phyloP scores from a whole-genome alignment of 2,888 invertebrate species.

The Drosophila nigricruria region DNA sequence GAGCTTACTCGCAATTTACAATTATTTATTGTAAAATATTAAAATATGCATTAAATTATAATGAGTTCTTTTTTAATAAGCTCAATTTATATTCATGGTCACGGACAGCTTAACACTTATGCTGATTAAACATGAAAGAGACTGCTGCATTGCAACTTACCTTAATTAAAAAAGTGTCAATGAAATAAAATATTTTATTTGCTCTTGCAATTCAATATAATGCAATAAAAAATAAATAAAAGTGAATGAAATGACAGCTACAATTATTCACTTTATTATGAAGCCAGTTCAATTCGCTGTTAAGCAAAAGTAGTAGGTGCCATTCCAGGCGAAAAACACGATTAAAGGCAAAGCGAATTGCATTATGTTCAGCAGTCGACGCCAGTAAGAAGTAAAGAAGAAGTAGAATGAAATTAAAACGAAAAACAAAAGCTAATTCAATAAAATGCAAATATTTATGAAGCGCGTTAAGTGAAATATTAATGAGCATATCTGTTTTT shows the following conservation, averaged over 20 bases:
- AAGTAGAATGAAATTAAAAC: background rate
- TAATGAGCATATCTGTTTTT: slow-evolving; percentile 15
- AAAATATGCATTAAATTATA: background rate
- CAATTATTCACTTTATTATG: background rate
- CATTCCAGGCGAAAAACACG: too few relatives aligned
- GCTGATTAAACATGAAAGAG: slow-evolving; percentile 1
- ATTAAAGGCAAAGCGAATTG: too few relatives aligned
- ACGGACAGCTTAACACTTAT: background rate
- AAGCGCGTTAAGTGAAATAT: slow-evolving; percentile 25
- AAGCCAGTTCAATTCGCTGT: background rate
- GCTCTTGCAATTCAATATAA: background rate
- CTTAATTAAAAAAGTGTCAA: slow-evolving; percentile 7
- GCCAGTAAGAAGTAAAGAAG: background rate
- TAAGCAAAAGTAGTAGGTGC: background rate
- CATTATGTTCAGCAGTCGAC: too few relatives aligned
- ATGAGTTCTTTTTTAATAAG: slow-evolving; percentile 2
- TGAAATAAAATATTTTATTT: background rate
- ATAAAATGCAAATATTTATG: slow-evolving; percentile 24
- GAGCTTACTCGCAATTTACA: background rate
- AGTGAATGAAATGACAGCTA: background rate
- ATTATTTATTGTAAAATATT: background rate
- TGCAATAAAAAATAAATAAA: background rate
- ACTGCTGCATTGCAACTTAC: background rate
- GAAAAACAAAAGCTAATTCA: background rate
- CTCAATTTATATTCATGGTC: slow-evolving; percentile 5